Evolutionary conservation across 2,797 vertebrate species (phyloP).

Genomic region (Pseudochromis fuscus): DNA sequence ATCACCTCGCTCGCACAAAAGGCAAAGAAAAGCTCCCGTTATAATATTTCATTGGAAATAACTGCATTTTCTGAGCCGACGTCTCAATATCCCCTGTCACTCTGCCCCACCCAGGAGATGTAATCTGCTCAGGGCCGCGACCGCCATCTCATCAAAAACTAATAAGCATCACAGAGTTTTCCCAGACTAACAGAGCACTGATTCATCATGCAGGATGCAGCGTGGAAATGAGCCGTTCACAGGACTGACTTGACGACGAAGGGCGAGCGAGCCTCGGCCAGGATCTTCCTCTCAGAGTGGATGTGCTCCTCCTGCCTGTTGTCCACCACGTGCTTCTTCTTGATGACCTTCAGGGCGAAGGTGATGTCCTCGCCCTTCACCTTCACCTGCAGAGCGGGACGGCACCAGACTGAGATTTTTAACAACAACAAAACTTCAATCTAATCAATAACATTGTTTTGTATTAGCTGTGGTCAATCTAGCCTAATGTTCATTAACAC

Average conservation of each 20-base stretch:
- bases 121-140: conserved; percentile 38
- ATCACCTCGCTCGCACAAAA: conserved; percentile 45
- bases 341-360: conserved; percentile 95
- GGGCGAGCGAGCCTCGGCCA: conserved; percentile 89
- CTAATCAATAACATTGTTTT: too few relatives aligned
- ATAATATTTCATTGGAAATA: conserved; percentile 52
- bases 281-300: conserved; percentile 93
- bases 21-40: conserved; percentile 29
- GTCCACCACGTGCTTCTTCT: conserved; percentile 94
- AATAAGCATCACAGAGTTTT: conserved; percentile 42
- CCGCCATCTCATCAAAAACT: conserved; percentile 65
- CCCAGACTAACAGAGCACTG: conserved; percentile 37
- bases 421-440: too few relatives aligned
- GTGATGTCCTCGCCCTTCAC: conserved; percentile 88
- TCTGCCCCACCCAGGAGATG: conserved; percentile 17
- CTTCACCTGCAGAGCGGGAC: conserved; percentile 86
- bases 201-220: conserved; percentile 22
- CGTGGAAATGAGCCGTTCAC: conserved; percentile 21
- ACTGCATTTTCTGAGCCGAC: conserved; percentile 32
- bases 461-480: too few relatives aligned
- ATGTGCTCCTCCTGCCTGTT: conserved; percentile 94
- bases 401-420: not conserved
- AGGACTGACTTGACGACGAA: conserved; percentile 92
- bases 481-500: too few relatives aligned
- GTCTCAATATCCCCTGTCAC: conserved; percentile 29